Base-by-base conservation (phyloP, 2,888 invertebrate species). In the Seira musarum region DNA sequence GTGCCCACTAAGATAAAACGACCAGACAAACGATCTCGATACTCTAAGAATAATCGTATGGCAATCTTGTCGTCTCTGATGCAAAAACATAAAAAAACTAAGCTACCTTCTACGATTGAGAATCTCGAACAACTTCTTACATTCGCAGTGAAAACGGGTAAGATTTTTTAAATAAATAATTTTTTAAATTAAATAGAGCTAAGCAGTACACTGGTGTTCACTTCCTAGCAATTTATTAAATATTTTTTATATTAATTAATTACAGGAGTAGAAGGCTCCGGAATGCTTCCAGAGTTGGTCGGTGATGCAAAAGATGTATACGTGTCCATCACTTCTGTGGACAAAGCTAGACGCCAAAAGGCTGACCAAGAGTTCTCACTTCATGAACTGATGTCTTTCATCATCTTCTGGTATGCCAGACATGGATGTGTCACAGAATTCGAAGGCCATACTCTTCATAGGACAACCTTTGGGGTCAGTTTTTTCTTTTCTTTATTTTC, bases 341-440 rank as follows among this genome's bases (percentile, higher is more conserved):
- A 78, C 66, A 78, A 65, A 49, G 67, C 71, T 19, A 53, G 78
- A n/a, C 25, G 78, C n/a, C 71, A 71, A 5, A 71, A 72, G 49
- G 72, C 72, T n/a, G 78, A 78, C 22, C 60, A 66, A 10, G 78
- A 78, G 22, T 78, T 78, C 46, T 78, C 78, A n/a, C 63, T 78
- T n/a, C 66, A 78, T 30, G 78, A 78, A 61, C 40, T 78, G 30
- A 78, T 78, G 78, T 78, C 78, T 25, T 78, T 78, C 61, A 78
- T 78, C 19, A 72, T 78, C 13, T 78, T 72, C 67, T 78, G 78
- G 78, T 78, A 72, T 35, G 71, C 78, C n/a, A 71, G 71, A 17
- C 72, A 72, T 49, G 78, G 78, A 8, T 78, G 78, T 63, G 64
- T 78, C 17, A 78, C 78, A 1, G 78, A 78, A 49, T 72, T 72